Base-by-base conservation (phyloP, 2,888 invertebrate species). In the Troides helena region DNA sequence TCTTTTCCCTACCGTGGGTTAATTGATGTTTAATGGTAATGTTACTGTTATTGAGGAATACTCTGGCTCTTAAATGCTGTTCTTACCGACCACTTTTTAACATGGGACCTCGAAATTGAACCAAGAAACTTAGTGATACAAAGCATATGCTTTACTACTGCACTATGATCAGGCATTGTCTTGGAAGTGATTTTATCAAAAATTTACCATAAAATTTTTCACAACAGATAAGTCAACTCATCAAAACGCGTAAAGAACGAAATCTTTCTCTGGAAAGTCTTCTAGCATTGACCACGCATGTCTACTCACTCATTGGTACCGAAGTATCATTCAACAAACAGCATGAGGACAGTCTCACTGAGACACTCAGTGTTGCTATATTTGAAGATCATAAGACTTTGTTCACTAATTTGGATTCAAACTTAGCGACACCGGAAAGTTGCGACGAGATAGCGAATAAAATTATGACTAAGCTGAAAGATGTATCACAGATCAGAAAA, bases 281-380 rank as follows among this genome's bases (percentile, higher is more conserved):
- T 0, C 82, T 95, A 10, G 92, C 93, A 0, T 81, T 95, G 23
- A 81, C 95, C 6, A 90, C 95, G 50, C 93, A 95, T 76, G 84
- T 95, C 0, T 95, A 95, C 78, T 94, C 95, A 0, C 80, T 95
- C 30, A 91, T 92, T 61, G 95, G 95, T 0, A 93, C 89, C 0
- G 94, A 94, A 72, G 89, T 94, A 8, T 82, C 87, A 0, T 94
- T 94, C 76, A 86, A 93, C 2, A 79, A 85, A 18, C 84, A 89
- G 61, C 94, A 94, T 73, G 93, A 94, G 77, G 87, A 89, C 18
- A 84, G 83, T 6, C 81, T 95, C 0, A 81, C 87, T 64, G 88
- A 89, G 65, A 85, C 93, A 0, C 81, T 95, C 6, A 87, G 89
- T 64, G 91, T 90, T 62, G 94, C 94, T 69, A 87, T 95, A 76